Evolutionary conservation across 2,113 vertebrate species (phyloP).

Genomic region (Regulus satrapa): DNA sequence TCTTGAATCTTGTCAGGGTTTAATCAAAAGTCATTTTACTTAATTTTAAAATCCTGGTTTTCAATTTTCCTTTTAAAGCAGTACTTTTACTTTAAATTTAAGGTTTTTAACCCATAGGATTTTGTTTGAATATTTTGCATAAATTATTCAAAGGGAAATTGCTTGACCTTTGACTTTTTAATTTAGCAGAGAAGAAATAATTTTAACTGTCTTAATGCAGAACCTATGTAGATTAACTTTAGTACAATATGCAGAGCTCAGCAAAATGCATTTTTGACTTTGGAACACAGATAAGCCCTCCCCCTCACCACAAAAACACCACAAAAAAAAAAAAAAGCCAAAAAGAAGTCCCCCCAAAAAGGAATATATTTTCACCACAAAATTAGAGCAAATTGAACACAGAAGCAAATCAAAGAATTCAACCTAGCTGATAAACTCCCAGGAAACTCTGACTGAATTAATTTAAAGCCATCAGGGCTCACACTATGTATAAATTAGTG

Average conservation of each 20-base stretch:
- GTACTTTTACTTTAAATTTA: not conserved
- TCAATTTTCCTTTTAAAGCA: not conserved
- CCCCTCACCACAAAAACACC: rapidly evolving
- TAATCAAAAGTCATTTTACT: not conserved
- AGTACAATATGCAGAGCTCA: not conserved
- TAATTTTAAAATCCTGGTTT: not conserved
- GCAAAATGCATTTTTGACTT: not conserved
- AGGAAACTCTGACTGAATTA: not conserved
- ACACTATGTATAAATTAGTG: not conserved
- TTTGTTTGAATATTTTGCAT: not conserved
- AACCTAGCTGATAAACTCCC: not conserved
- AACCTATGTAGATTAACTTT: not conserved
- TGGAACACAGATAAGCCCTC: not conserved
- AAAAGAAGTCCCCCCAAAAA: rapidly evolving
- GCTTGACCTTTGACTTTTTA: not conserved
- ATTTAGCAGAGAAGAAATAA: not conserved
- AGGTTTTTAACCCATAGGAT: not conserved
- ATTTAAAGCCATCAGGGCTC: not conserved
- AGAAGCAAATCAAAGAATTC: not conserved
- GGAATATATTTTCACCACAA: not conserved
- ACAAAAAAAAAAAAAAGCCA: not conserved
- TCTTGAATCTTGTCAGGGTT: not conserved
- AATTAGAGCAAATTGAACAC: not conserved
- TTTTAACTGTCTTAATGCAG: not conserved
- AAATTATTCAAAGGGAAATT: not conserved